Evolutionary conservation across 1,140 invertebrate genomes (phyloP), one percentile per base, ranked within the genome.

Genomic region (Lysiphlebus fabarum): DNA sequence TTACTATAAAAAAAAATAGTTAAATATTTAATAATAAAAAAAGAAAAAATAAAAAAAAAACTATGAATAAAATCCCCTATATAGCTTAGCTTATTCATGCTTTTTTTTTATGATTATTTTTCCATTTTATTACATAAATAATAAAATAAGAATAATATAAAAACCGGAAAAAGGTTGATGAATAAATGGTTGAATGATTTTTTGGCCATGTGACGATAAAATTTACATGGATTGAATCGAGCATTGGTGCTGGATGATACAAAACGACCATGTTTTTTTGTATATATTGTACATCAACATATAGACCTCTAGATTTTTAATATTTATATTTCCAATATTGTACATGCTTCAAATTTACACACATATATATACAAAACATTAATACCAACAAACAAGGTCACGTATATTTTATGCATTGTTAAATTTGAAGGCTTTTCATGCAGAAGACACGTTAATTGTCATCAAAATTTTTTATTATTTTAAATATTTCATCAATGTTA

Each of bases 361-460:
- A 47, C 54, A 47, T 11, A 14, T 43, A 9, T 10, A 37, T 45
- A 48, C 57, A 26, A 26, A 26, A 26, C 1, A 26, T 26, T 26
- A 26, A 26, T 26, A 26, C 17, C 17, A 26, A 26, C 17, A 26
- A 26, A 4, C 17, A 26, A 26, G 17, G 17, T 38, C 55, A 10
- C 44, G 17, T 47, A 64, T 66, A 62, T 66, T 69, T 66, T 66
- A 61, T 63, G 63, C 61, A 53, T 61, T 51, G 54, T 58, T 61
- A 56, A 65, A 54, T 67, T 63, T 60, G 61, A 66, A 53, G 53
- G 49, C 12, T 48, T 56, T 56, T 61, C 58, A 64, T 65, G 63
- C 57, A 63, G 59, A 65, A 65, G 61, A 59, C 55, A 64, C 54
- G 65, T 65, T 68, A 67, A 68, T 67, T 65, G 67, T 65, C 64